Evolutionary conservation across 2,113 vertebrate genomes (phyloP), one percentile per base, ranked within the genome.

Genomic region (Lophochroa leadbeateri): DNA sequence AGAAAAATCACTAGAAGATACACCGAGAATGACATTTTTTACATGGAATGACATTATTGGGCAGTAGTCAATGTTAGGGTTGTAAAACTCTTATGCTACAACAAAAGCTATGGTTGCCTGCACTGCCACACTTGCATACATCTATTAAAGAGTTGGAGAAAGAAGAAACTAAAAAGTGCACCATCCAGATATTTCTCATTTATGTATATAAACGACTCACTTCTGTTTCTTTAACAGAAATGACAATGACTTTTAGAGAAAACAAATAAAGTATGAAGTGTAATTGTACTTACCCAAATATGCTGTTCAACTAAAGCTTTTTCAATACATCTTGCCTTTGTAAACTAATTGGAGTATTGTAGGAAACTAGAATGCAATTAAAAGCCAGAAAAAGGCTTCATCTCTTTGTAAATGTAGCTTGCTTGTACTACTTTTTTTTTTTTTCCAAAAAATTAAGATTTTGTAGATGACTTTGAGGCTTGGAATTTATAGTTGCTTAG

Each of bases 161-260:
- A 43, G 82, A 90, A 31, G 4, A 25, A 19, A 75, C 63, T 79
- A 82, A 74, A 27, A 11, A 58, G 14, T 19, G 8, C 3, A 55
- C 1, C 10, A 76, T 67, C 7, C 21, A 58, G 2, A 3, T 88
- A 31, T 37, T 80, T 68, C 4, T 81, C 17, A 57, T 17, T 64
- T 83, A 35, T 23, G 1, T 33, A 37, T 2, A 43, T 7, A 86
- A 69, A 29, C 5, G 0, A 17, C 24, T 46, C 1, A 23, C 1
- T 46, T 82, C 23, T 28, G 1, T 28, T 80, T 17, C 11, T 63
- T 67, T 72, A 44, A 10, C 3, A 35, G 8, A 58, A 88, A 61
- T 25, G 3, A 39, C 13, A 70, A 0, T 1, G 6, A 29, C 1
- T 64, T 44, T 52, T 61, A 52, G 19, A 52, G 15, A 57, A 82